Evolutionary conservation across 1,140 invertebrate species (phyloP).

Genomic region (Eciton burchellii): DNA sequence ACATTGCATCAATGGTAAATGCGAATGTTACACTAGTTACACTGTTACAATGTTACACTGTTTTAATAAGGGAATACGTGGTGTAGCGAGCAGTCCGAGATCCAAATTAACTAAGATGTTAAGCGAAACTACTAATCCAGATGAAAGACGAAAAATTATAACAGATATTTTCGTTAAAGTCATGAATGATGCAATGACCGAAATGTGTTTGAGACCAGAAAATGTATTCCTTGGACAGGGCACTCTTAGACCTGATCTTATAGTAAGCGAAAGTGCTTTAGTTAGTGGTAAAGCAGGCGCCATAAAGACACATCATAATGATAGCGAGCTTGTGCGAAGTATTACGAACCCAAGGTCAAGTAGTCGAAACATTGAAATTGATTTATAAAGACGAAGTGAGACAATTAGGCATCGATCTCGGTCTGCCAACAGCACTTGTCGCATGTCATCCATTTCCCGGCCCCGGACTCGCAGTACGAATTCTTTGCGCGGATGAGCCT

Average conservation of each 20-base stretch:
- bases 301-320: constrained; percentile 99
- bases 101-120: constrained; percentile 93
- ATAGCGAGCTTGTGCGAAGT: too few species aligned
- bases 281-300: constrained; percentile 95
- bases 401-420: too few species aligned
- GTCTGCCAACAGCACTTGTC: too few species aligned
- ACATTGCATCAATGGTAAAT: too few species aligned
- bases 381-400: too few species aligned
- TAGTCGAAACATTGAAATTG: too few species aligned
- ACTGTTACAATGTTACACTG: constrained; percentile 84
- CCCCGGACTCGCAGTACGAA: too few species aligned
- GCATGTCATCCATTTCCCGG: too few species aligned
- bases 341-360: too few species aligned
- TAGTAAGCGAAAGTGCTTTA: constrained; percentile 97
- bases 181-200: constrained; percentile 93
- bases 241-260: constrained; percentile 98
- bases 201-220: constrained; percentile 93
- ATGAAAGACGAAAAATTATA: constrained; percentile 99
- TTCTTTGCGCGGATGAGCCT: too few species aligned
- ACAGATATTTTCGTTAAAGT: constrained; percentile 98
- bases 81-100: constrained; percentile 85
- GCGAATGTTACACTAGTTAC: constrained; percentile 92
- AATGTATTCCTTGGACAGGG: constrained; percentile 95
- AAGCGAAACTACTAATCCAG: too few species aligned
- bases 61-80: constrained; percentile 83